These are phyloP conservation scores for Augochlora pura DNA, from an alignment of 1,140 invertebrate genomes.

Conservation along the genomic window DNA sequence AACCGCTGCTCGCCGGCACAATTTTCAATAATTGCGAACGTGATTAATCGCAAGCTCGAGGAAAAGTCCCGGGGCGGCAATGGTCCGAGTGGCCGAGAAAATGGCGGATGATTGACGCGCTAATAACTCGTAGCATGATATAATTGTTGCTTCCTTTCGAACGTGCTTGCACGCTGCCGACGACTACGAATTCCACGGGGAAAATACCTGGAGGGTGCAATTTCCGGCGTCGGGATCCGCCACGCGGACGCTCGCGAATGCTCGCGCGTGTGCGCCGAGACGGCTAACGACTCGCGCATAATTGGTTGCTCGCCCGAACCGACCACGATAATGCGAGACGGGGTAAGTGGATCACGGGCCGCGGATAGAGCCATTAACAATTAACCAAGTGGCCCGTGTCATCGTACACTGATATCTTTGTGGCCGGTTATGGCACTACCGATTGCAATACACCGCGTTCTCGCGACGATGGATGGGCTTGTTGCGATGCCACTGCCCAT, in stretches of 20 bases:
- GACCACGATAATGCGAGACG: conserved; percentile 55
- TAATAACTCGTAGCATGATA: conserved; percentile 25
- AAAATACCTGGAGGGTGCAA: conserved; percentile 43
- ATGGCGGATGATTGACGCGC: conserved; percentile 30
- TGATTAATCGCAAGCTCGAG: conserved; percentile 38
- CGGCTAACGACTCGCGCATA: conserved; percentile 55
- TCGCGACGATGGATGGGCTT: too few relatives aligned
- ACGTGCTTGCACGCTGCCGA: background rate
- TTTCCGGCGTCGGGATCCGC: conserved; percentile 29
- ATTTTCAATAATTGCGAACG: conserved; percentile 37
- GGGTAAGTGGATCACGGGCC: conserved; percentile 66
- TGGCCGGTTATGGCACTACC: conserved; percentile 10
- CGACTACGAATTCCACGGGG: conserved; percentile 1
- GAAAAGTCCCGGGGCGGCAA: background rate
- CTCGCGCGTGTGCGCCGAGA: conserved; percentile 18
- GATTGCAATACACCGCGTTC: background rate
- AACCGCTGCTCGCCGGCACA: background rate
- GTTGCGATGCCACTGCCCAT: too few relatives aligned
- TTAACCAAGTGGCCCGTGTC: conserved; percentile 52
- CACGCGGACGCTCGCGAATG: conserved; percentile 7
- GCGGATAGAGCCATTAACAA: conserved; percentile 58
- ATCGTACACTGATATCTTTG: conserved; percentile 8
- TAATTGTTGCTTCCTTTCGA: conserved; percentile 38
- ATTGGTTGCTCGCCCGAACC: conserved; percentile 41
- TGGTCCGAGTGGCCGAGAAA: background rate